Evolutionary conservation across 2,113 vertebrate species (phyloP), one percentile per base, ranked within the genome.

Genomic region (Pangasianodon hypophthalmus): DNA sequence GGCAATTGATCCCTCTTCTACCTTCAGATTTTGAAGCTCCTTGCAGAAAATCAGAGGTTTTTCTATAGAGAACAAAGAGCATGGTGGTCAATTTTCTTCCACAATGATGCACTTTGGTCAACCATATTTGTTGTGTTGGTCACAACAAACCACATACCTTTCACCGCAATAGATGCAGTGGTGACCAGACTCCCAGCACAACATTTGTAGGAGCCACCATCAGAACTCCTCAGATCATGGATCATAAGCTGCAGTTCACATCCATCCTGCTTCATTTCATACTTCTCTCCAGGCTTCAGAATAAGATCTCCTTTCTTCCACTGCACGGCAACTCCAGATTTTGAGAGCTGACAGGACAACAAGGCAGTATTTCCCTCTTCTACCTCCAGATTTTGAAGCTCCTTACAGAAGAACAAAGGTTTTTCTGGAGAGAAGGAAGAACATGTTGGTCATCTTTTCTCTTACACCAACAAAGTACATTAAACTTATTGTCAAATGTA

Each of bases 321-420:
- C 92, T 96, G 95, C 6, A 97, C 96, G 0, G 92, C 90, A 16
- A 94, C 92, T 41, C 93, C 95, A 0, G 94, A 37, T 87, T 95
- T 97, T 56, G 97, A 97, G 41, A 98, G 94, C 93, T 97, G 95
- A 7, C 97, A 98, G 90, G 94, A 96, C 88, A 98, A 92, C 0
- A 95, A 96, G 84, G 95, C 93, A 0, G 92, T 93, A n/a, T 95
- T 95, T 0, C 96, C 96, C 93, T 98, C 97, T 0, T 96, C 95
- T 2, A 91, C 96, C 87, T 97, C 97, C 84, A 96, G 95, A 13
- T 96, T 96, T 95, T 95, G 96, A 62, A 98, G 91, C 79, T 97
- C 96, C 60, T 95, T 94, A 73, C 96, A 97, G 94, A 98, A 97
- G 79, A 84, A 75, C n/a, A 91, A 69, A 7, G 88, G 81, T 13